Evolutionary conservation across 1,140 invertebrate species (phyloP).

Genomic region (Drosophila bipectinata): DNA sequence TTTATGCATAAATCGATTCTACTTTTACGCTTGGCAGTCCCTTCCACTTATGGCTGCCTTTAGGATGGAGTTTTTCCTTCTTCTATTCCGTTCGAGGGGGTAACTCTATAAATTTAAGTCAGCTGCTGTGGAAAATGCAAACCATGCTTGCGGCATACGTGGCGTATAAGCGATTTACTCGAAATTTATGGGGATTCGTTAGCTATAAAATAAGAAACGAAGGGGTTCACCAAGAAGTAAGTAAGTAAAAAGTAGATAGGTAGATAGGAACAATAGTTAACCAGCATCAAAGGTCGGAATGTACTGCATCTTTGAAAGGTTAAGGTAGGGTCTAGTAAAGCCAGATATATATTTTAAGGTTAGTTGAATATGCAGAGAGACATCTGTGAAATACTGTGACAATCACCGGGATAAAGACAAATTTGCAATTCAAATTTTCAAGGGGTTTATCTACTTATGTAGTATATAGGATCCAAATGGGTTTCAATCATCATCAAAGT

Average conservation of each 20-base stretch:
- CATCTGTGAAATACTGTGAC: conserved; percentile 23
- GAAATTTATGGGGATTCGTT: conserved; percentile 48
- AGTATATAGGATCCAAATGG: conserved; percentile 12
- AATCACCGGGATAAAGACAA: conserved; percentile 16
- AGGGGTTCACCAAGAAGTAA: not conserved
- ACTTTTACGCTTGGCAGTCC: conserved; percentile 54
- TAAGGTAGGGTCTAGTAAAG: conserved; percentile 23
- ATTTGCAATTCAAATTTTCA: conserved; percentile 36
- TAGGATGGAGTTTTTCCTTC: not conserved
- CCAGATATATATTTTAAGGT: conserved; percentile 29
- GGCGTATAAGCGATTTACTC: conserved; percentile 70
- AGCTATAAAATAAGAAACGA: conserved; percentile 35
- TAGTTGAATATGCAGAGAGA: conserved; percentile 21
- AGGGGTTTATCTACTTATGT: conserved; percentile 4
- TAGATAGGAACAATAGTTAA: conserved; percentile 28
- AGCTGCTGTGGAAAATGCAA: conserved; percentile 36
- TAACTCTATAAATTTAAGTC: conserved; percentile 66
- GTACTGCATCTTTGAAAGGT: conserved; percentile 18
- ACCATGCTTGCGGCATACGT: conserved; percentile 51
- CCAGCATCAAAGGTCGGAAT: conserved; percentile 24
- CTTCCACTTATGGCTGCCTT: conserved; percentile 7
- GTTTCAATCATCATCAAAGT: conserved; percentile 43
- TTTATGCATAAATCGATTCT: conserved; percentile 78
- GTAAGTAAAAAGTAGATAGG: not conserved
- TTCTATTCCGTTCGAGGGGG: conserved; percentile 12